Base-by-base conservation (phyloP, 2,888 invertebrate genomes). In the Adineta ricciae region DNA sequence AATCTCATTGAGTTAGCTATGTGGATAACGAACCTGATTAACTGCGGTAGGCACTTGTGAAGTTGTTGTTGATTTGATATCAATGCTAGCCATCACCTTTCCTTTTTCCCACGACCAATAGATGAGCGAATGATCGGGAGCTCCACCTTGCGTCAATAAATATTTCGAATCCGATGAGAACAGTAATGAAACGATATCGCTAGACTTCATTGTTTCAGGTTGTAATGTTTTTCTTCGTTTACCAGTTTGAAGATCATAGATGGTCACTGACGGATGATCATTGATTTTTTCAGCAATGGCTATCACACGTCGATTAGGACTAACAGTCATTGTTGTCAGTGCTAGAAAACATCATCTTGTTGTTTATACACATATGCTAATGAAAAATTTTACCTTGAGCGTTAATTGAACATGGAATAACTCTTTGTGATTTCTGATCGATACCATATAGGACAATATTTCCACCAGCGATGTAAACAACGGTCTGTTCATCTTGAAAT, bases 81-180 rank as follows among this genome's bases (percentile, higher is more conserved):
- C 94, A 0, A 93, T 92, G 85, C 93, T 93, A 86, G 94, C 94
- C 88, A 94, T 94, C 52, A 95, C 92, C 90, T 94, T 94, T 21
- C 94, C 94, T 89, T 93, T 94, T 88, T 95, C 94, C 93, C 94
- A 93, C 89, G 94, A 93, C 92, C 95, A 94, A 91, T 94, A 93
- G 88, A 95, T 92, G 91, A 95, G 91, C 88, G 92, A 93, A 93
- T 94, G 94, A 89, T 95, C 95, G 0, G 96, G 95, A 86, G 94
- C 93, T 4, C 94, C 94, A 21, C 78, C 94, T 50, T 96, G 93
- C 0, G 94, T 93, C 1, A 94, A 93, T 21, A 97, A 89, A 87
- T 94, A 93, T 89, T 94, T 94, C 2, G 94, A 94, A 89, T 96
- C 96, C 86, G 92, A 93, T 0, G 95, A 94, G 88, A 97, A 96